A percentile compares a stretch with the other conserved stretches of the same genome.
Evolutionary conservation across 2,797 vertebrate species (phyloP).

Genomic region (Sebastolobus altivelis): DNA sequence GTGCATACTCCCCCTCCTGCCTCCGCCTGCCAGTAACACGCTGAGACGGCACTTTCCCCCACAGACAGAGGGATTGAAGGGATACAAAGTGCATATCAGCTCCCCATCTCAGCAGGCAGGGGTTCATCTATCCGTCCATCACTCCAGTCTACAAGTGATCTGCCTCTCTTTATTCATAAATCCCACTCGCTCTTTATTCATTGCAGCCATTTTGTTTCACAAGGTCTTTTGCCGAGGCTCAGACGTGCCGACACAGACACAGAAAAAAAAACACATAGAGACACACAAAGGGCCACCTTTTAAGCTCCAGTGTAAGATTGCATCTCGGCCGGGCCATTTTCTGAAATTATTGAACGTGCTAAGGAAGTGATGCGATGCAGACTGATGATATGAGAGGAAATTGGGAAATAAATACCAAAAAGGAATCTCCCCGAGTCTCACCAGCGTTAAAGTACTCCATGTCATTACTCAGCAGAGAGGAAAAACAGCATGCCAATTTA

Average conservation of each 20-base stretch:
- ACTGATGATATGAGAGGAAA: slow-evolving; percentile 70
- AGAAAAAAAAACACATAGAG: background rate
- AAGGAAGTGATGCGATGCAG: slow-evolving; percentile 58
- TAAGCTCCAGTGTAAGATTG: slow-evolving; percentile 55
- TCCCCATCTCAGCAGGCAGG: slow-evolving; percentile 71
- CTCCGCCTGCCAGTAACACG: slow-evolving; percentile 64
- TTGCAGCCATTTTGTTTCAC: slow-evolving; percentile 78
- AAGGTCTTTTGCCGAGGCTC: slow-evolving; percentile 64
- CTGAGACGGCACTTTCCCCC: slow-evolving; percentile 75
- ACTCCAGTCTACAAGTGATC: slow-evolving; percentile 69
- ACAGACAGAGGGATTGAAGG: slow-evolving; percentile 75
- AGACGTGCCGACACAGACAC: slow-evolving; percentile 20
- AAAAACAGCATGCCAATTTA: slow-evolving; percentile 72
- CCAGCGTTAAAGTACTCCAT: slow-evolving; percentile 55
- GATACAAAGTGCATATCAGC: slow-evolving; percentile 83
- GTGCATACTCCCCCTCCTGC: slow-evolving; percentile 24
- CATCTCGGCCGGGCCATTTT: slow-evolving; percentile 55
- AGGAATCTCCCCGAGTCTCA: slow-evolving; percentile 46
- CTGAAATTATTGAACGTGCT: slow-evolving; percentile 62
- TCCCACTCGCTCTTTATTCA: slow-evolving; percentile 74
- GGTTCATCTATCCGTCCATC: slow-evolving; percentile 80
- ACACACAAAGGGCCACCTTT: slow-evolving; percentile 29
- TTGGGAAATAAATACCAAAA: slow-evolving; percentile 65
- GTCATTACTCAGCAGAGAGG: slow-evolving; percentile 69
- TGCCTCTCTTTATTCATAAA: slow-evolving; percentile 79